Evolutionary conservation across 2,888 invertebrate genomes (phyloP).

Genomic region (Congeria kusceri): DNA sequence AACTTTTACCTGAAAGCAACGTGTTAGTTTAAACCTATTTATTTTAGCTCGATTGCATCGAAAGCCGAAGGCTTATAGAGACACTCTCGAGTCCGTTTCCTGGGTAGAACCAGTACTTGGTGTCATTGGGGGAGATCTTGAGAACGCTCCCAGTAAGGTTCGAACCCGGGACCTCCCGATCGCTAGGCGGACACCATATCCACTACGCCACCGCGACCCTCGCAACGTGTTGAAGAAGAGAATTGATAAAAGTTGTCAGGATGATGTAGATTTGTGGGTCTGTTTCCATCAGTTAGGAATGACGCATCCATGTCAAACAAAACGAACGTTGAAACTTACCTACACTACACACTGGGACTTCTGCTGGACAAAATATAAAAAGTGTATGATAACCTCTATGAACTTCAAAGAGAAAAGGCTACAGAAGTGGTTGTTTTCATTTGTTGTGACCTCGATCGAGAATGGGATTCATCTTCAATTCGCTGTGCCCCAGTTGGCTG

Average conservation of each 20-base stretch:
- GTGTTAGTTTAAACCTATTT: too few species aligned
- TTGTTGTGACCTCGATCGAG: slow-evolving; percentile 15
- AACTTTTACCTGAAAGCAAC: neutral
- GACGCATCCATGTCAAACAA: neutral
- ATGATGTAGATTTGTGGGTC: slow-evolving; percentile 11
- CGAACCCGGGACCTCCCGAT: too few species aligned
- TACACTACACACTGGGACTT: neutral
- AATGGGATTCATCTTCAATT: neutral
- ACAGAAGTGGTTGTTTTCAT: slow-evolving; percentile 26
- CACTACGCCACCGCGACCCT: neutral
- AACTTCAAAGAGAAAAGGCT: slow-evolving; percentile 17
- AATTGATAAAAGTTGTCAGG: neutral
- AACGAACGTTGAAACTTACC: neutral
- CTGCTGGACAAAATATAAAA: neutral
- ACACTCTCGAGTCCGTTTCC: too few species aligned
- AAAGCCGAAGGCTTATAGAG: too few species aligned
- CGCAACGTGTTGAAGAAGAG: too few species aligned
- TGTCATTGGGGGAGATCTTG: too few species aligned
- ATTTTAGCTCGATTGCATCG: too few species aligned
- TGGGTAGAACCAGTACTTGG: too few species aligned
- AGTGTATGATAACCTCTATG: slow-evolving; percentile 9
- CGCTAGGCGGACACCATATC: too few species aligned
- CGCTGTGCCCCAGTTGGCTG: slow-evolving; percentile 20
- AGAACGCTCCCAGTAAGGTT: too few species aligned
- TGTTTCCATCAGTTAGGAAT: neutral